Conservation (phyloP, 1,140 invertebrate species). For the Camponotus pennsylvanicus region DNA sequence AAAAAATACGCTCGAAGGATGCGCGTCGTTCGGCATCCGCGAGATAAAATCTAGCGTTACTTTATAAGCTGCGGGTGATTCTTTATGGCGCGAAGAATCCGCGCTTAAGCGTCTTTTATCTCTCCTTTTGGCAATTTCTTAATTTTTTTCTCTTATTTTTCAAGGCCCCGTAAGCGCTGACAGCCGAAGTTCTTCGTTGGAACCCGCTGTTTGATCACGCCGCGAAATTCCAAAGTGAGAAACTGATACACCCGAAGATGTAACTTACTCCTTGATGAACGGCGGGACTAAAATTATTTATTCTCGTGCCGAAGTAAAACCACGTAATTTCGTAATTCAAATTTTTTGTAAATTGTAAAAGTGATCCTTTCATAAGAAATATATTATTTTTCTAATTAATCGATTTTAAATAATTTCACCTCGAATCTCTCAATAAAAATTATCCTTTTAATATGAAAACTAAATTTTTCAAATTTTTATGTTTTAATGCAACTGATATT, state of each 20-base stretch:
- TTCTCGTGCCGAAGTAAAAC: not conserved
- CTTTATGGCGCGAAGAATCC: constrained; percentile 82
- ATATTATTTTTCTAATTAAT: not conserved
- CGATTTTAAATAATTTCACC: not conserved
- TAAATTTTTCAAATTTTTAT: constrained; percentile 2
- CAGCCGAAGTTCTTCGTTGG: constrained; percentile 67
- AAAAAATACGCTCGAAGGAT: constrained; percentile 74
- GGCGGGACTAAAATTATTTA: constrained; percentile 37
- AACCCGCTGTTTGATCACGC: constrained; percentile 40
- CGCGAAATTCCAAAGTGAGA: constrained; percentile 71
- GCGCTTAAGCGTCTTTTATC: constrained; percentile 63
- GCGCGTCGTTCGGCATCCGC: constrained; percentile 80
- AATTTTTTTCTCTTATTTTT: constrained; percentile 57
- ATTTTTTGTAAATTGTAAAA: not conserved
- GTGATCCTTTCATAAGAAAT: not conserved
- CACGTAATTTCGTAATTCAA: not conserved
- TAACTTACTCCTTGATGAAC: constrained; percentile 45
- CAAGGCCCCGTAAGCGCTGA: constrained; percentile 53
- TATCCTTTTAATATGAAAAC: not conserved
- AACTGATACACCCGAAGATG: constrained; percentile 68
- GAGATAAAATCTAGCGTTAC: constrained; percentile 86
- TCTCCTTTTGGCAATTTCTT: constrained; percentile 58
- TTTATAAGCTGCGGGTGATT: constrained; percentile 86
- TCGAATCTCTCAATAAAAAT: not conserved
- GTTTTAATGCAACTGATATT: not conserved